Evolutionary conservation across 2,888 invertebrate species (phyloP), one percentile per base, ranked within the genome.

Genomic region (Folsomia candida): DNA sequence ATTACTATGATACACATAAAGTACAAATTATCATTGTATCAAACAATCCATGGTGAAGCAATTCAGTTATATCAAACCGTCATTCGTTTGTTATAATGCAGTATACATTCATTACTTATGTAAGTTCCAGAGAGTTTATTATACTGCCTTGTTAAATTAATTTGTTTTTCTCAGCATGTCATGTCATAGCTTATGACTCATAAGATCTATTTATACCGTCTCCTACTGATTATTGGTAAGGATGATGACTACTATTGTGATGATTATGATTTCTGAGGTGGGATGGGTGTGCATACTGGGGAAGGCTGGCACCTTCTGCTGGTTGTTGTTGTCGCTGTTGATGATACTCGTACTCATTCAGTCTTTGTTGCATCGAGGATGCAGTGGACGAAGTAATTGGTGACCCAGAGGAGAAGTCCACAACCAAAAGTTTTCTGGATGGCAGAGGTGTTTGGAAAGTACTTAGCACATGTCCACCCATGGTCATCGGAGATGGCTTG

Each of bases 381-480:
- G 47, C 47, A 47, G 47, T 47, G 18, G 47, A 9, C 9, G 47
- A 47, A 47, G 47, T 76, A 22, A 79, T 74, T 63, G 77, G 77
- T 60, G 72, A 75, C 64, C 78, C 79, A 68, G 75, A 76, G 64
- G 57, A 68, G 63, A 69, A 79, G 54, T 78, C 79, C 20, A 79
- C 77, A 67, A 79, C 74, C 74, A 79, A 69, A 58, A 78, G 79
- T 65, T 79, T 79, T 67, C 79, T 60, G 11, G 68, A 29, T 28
- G 73, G 77, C 58, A 79, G 72, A 28, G 79, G 79, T 18, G 79
- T 79, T 71, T 79, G 79, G 78, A 79, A 79, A 77, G 79, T 79
- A 70, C 78, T 76, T 62, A 79, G 68, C 27, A 79, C 78, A 61
- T 77, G 76, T 11, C 47, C 47, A 47, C 47, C 47, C 9, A 47